Base-by-base conservation (phyloP, 2,113 vertebrate genomes). In the Noctilio leporinus region DNA sequence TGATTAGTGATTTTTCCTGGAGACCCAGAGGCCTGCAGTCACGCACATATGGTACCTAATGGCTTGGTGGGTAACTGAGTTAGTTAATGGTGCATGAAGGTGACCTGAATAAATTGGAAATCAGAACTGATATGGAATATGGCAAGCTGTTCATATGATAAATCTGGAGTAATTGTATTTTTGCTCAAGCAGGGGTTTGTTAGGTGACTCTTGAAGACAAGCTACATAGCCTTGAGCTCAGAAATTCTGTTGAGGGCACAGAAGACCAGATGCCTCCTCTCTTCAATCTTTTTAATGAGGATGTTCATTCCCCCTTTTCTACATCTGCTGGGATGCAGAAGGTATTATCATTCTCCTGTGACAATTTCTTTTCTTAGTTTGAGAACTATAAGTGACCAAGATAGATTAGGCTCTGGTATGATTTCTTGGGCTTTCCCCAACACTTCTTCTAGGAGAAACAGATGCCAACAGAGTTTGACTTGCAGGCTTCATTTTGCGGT, bases 81-180 rank as follows among this genome's bases (percentile, higher is more conserved):
- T 97, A 88, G 85, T 78, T 97, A 80, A 45, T 95, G 65, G 90
- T 96, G 80, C 89, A 4, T 97, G 93, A 96, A 94, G 88, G 91
- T 92, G 96, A 97, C 86, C 75, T 24, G 11, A 87, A 69, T 94
- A 72, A 75, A 94, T 94, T 73, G 73, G 77, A 93, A 96, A 96
- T 89, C 59, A 38, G 67, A 95, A 78, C 94, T 77, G 92, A 80
- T 10, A 43, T 35, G 92, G 38, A 65, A 93, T 94, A 33, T 59
- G 57, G 62, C 17, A 10, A 28, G 26, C 94, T 97, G 90, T 20
- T 90, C 53, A 49, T 85, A 3, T 53, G 53, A 77, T 94, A 67
- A 89, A 90, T 90, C 49, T 77, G 55, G 87, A 89, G 38, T 70
- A 30, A 40, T 86, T 35, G 3, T 59, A 28, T 35, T 95, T 94